Conservation (phyloP, 2,888 invertebrate genomes). For the Trimorus sp. region DNA sequence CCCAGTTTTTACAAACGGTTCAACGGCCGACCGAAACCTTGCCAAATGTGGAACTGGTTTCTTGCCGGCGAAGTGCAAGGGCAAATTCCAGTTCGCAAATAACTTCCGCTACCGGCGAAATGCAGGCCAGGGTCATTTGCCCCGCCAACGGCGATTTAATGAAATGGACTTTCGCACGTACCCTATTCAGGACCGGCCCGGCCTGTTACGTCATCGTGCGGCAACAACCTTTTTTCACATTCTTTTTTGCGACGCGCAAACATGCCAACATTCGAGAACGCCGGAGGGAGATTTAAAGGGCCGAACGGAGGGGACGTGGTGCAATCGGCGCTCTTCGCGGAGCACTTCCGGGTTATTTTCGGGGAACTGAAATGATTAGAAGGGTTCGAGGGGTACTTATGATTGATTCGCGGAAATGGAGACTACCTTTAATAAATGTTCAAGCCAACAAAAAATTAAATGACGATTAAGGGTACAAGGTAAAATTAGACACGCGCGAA, state of each 20-base stretch:
- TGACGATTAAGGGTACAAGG: too few species aligned
- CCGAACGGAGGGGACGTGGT: constrained; percentile 18
- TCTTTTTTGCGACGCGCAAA: constrained; percentile 58
- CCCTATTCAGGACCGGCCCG: constrained; percentile 56
- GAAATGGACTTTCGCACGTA: constrained; percentile 61
- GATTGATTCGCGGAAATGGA: constrained; percentile 4
- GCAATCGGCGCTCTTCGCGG: constrained; percentile 17
- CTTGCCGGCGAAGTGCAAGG: constrained; percentile 64
- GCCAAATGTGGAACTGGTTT: constrained; percentile 64
- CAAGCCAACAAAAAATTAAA: too few species aligned
- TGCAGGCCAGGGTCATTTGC: constrained; percentile 63
- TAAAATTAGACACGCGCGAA: too few species aligned
- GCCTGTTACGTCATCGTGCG: constrained; percentile 40
- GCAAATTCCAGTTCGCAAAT: constrained; percentile 67
- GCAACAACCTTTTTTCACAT: constrained; percentile 26
- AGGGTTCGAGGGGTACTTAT: constrained; percentile 10
- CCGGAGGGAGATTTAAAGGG: constrained; percentile 46
- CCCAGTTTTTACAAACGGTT: constrained; percentile 44
- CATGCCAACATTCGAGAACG: constrained; percentile 37
- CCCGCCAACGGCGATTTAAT: constrained; percentile 58
- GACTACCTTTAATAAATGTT: neutral
- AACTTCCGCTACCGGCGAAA: constrained; percentile 63
- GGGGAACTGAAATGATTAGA: constrained; percentile 24
- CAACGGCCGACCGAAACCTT: constrained; percentile 56
- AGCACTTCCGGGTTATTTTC: constrained; percentile 16